Evolutionary conservation across 2,888 invertebrate species (phyloP).

Genomic region (Ophonus ardosiacus): DNA sequence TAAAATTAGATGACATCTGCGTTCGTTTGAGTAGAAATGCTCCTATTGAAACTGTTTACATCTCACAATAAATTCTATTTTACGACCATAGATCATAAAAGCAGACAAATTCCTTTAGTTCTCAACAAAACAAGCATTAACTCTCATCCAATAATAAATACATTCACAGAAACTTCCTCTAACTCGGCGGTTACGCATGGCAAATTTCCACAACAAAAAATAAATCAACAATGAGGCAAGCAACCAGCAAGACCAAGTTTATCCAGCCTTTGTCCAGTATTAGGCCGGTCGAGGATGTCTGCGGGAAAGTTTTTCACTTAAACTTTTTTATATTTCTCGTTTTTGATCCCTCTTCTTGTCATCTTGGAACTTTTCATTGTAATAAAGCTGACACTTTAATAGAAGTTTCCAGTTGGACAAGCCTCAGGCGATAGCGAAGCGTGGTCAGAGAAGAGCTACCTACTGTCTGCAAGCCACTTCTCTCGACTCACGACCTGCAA

Average conservation of each 20-base stretch:
- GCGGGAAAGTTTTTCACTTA: constrained; percentile 54
- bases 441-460: not conserved
- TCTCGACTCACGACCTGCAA: not conserved
- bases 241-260: constrained; percentile 1
- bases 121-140: constrained; percentile 46
- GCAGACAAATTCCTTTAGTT: constrained; percentile 39
- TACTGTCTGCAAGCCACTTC: not conserved
- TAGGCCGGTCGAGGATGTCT: not conserved
- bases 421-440: constrained; percentile 26
- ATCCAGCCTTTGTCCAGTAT: constrained; percentile 37
- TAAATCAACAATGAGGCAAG: constrained; percentile 41
- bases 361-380: constrained; percentile 55
- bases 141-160: constrained; percentile 50
- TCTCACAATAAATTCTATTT: constrained; percentile 25
- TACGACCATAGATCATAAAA: constrained; percentile 43
- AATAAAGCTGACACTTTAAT: constrained; percentile 57
- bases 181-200: constrained; percentile 28
- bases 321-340: constrained; percentile 58
- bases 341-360: constrained; percentile 56
- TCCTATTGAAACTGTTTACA: constrained; percentile 6
- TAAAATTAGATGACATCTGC: constrained; percentile 10
- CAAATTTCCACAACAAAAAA: constrained; percentile 43
- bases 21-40: not conserved
- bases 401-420: constrained; percentile 56
- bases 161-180: constrained; percentile 40